phyloP scores from a whole-genome alignment of 1,140 invertebrate species.

The Pteromalus puparum region DNA sequence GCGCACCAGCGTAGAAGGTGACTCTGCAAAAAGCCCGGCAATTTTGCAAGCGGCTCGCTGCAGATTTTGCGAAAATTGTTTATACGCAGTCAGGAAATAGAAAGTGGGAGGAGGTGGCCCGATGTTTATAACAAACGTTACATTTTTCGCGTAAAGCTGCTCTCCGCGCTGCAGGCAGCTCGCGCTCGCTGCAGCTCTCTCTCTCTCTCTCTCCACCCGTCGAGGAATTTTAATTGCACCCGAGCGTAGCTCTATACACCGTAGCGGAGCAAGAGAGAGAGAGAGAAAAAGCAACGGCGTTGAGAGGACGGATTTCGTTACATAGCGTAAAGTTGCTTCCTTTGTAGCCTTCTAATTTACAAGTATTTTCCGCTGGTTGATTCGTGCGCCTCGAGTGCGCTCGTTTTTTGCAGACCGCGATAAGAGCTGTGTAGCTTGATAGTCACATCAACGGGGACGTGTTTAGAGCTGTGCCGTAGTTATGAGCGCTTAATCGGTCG shows the following conservation, averaged over 20 bases:
- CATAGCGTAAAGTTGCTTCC: neutral
- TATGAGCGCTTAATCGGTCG: neutral
- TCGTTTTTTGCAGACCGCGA: neutral
- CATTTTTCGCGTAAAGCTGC: constrained; percentile 37
- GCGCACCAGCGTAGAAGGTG: too few relatives aligned
- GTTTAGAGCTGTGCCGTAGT: neutral
- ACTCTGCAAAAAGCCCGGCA: neutral
- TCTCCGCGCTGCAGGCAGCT: neutral
- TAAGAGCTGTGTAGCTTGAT: too few relatives aligned
- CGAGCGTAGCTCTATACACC: neutral
- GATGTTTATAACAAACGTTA: constrained; percentile 53
- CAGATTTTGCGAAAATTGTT: constrained; percentile 52
- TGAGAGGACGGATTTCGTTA: neutral
- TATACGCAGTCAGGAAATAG: constrained; percentile 52
- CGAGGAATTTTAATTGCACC: constrained; percentile 41
- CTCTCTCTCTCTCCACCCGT: neutral
- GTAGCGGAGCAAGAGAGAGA: neutral
- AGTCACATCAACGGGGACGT: too few relatives aligned
- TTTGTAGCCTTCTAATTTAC: neutral
- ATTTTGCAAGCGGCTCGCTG: neutral
- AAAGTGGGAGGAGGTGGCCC: constrained; percentile 48
- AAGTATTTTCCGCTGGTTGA: neutral
- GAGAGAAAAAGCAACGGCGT: neutral
- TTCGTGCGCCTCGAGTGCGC: neutral
- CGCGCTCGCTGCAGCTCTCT: neutral